Conservation (phyloP, 2,888 invertebrate genomes). For the Saturnia pavonia region DNA sequence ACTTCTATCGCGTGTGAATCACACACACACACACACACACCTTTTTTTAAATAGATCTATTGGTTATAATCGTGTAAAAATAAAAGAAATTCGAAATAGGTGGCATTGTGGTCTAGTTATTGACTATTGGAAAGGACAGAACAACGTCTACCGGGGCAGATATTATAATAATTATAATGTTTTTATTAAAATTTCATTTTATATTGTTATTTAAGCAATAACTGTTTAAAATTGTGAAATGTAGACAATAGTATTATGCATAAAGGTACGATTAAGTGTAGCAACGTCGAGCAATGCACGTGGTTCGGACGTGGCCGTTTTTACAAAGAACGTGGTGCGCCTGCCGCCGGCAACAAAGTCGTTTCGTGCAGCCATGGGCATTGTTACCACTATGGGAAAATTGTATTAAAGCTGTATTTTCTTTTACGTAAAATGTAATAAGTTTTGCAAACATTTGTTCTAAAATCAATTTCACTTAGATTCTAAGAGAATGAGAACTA, state of each 20-base stretch:
- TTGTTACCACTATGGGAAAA: not conserved
- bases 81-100: no score
- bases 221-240: not conserved
- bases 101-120: no score
- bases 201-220: no score
- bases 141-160: no score
- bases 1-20: no score
- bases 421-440: not conserved
- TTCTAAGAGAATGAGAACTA: no score
- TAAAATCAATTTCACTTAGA: not conserved
- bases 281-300: constrained; percentile 40
- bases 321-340: constrained; percentile 60
- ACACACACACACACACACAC: no score
- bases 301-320: constrained; percentile 56
- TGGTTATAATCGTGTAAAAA: no score
- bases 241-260: constrained; percentile 32
- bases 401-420: not conserved
- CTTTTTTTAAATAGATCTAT: no score
- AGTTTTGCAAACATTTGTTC: not conserved
- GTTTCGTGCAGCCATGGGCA: constrained; percentile 32
- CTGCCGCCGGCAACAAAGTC: constrained; percentile 63
- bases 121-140: no score
- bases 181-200: no score
- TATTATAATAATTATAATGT: no score
- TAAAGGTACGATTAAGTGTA: constrained; percentile 46